phyloP scores from a whole-genome alignment of 2,888 invertebrate species.

The Sycophila texana region DNA sequence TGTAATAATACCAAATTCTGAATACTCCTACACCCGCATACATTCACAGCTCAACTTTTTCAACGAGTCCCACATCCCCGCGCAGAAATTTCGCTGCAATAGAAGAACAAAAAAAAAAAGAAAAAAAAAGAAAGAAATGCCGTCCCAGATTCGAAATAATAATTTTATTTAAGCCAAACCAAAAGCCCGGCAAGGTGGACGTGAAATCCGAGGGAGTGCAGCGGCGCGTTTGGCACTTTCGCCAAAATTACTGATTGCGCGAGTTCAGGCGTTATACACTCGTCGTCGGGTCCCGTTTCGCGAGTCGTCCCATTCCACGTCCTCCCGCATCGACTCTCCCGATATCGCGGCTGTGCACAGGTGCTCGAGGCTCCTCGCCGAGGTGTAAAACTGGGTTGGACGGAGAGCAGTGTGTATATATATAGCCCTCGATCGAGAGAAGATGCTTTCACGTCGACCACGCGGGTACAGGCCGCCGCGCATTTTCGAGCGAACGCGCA shows the following conservation, averaged over 20 bases:
- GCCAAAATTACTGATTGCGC: constrained; percentile 22
- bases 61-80: no score
- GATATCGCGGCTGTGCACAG: constrained; percentile 16
- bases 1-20: no score
- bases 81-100: no score
- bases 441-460: constrained; percentile 29
- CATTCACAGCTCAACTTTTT: no score
- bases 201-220: constrained; percentile 8
- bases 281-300: constrained; percentile 5
- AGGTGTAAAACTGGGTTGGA: constrained; percentile 24
- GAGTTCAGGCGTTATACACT: not conserved
- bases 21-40: no score
- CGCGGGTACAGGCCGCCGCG: not conserved
- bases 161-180: not conserved
- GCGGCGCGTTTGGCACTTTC: constrained; percentile 43
- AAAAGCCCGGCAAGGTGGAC: not conserved
- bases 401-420: not conserved
- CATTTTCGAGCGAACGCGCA: not conserved
- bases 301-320: not conserved
- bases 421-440: constrained; percentile 6
- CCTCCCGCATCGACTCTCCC: not conserved
- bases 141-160: no score
- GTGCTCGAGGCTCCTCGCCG: not conserved
- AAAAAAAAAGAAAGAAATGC: no score
- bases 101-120: no score